phyloP scores from a whole-genome alignment of 2,888 invertebrate species.

The Hypsopygia costalis region DNA sequence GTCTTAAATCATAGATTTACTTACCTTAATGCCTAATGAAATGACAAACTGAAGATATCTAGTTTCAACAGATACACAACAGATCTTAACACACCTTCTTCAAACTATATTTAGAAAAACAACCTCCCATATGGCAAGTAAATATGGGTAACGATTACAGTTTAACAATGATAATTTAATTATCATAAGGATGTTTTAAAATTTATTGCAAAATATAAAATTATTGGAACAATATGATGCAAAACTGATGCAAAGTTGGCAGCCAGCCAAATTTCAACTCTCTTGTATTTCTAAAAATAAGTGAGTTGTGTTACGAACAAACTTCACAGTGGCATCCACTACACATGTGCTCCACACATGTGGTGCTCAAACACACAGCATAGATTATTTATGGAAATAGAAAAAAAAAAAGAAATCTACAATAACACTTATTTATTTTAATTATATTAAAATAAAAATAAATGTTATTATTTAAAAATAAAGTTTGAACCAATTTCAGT shows the following conservation, averaged over 20 bases:
- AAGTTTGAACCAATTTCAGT: too few relatives aligned
- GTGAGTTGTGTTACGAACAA: slow-evolving; percentile 43
- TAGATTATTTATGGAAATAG: too few relatives aligned
- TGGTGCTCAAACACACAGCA: background rate
- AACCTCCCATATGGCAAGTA: slow-evolving; percentile 64
- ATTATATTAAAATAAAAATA: too few relatives aligned
- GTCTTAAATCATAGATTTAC: slow-evolving; percentile 5
- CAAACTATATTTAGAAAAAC: slow-evolving; percentile 68
- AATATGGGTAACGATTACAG: slow-evolving; percentile 12
- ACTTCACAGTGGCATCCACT: slow-evolving; percentile 39
- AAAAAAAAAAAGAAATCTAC: too few relatives aligned
- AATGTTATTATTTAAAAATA: too few relatives aligned
- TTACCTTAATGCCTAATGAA: slow-evolving; percentile 4
- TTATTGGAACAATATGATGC: slow-evolving; percentile 20
- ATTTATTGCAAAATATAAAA: slow-evolving; percentile 10
- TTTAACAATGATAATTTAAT: slow-evolving; percentile 13
- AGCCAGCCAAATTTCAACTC: slow-evolving; percentile 53
- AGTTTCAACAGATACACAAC: slow-evolving; percentile 10
- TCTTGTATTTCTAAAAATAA: slow-evolving; percentile 64
- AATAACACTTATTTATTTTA: too few relatives aligned
- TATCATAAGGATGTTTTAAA: slow-evolving; percentile 6
- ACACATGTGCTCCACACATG: background rate
- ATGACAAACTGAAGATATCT: background rate
- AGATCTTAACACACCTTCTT: slow-evolving; percentile 55
- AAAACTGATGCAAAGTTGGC: slow-evolving; percentile 49